Base-by-base conservation (phyloP, 2,797 vertebrate genomes). In the Rallus crepitans region DNA sequence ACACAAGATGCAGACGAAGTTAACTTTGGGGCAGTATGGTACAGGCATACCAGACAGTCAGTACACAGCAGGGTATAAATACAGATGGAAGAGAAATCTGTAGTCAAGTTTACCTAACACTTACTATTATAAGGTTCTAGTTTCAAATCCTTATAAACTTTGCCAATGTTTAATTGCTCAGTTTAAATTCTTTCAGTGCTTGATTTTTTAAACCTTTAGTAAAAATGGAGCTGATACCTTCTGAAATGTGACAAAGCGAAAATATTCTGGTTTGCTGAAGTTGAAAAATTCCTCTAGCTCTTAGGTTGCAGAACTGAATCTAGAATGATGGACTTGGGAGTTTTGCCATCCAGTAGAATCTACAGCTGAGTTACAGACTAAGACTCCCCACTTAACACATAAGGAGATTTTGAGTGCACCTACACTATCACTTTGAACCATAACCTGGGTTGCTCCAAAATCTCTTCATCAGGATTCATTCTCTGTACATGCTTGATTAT, bases 31-130 rank as follows among this genome's bases (percentile, higher is more conserved):
- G 60, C 80, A 81, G 7, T 64, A 56, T 93, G 48, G 48, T 70
- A 56, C n/a, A 90, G 70, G 60, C 66, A 66, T 9, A 50, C 52
- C 86, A 96, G 70, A 69, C 23, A 90, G 72, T 48, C 76, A 91
- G 63, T 33, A 83, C 42, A 76, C 52, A 87, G 52, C n/a, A 56
- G n/a, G 42, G 59, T 80, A 82, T 63, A 95, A 93, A 93, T 87
- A 95, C 83, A 96, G 81, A 89, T 87, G 78, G 93, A 93, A 90
- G 53, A 82, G 48, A 94, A 93, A 92, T 70, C 83, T 95, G 86
- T 61, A 91, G 61, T 87, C 81, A 82, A 39, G 59, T 84, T 87
- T 77, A 71, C 64, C 63, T 89, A 66, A 92, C 60, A 73, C 56
- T 78, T 92, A 53, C 81, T 90, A 61, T 90, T 87, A 84, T 68